Conservation (phyloP, 2,888 invertebrate species). For the Hydropsyche betteni region DNA sequence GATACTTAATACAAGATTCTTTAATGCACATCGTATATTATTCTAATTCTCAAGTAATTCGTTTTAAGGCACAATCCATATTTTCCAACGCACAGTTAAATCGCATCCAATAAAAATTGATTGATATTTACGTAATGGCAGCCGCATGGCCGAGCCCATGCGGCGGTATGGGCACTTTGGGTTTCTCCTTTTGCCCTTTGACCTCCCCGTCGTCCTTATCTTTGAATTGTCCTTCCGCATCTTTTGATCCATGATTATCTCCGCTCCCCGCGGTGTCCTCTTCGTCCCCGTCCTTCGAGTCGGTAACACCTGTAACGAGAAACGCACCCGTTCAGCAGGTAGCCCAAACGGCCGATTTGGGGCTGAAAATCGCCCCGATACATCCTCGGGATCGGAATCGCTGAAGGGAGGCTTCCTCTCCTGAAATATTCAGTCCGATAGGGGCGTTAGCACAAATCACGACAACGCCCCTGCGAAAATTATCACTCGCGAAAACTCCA, state of each 20-base stretch:
- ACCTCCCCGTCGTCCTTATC: conserved; percentile 59
- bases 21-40: too few species aligned
- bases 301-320: conserved; percentile 59
- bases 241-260: conserved; percentile 54
- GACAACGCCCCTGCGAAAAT: too few species aligned
- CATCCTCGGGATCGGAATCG: too few species aligned
- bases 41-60: too few species aligned
- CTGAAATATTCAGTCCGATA: not conserved
- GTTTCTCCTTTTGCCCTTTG: conserved; percentile 53
- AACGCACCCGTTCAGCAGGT: not conserved
- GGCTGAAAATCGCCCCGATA: not conserved
- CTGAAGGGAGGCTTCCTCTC: not conserved
- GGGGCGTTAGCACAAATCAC: too few species aligned
- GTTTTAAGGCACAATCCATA: too few species aligned
- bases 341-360: not conserved
- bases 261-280: conserved; percentile 57
- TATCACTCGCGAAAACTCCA: too few species aligned
- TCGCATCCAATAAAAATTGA: not conserved
- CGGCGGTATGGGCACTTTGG: conserved; percentile 45
- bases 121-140: conserved; percentile 41
- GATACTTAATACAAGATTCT: too few species aligned
- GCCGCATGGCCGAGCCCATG: conserved; percentile 48
- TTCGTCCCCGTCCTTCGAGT: conserved; percentile 62
- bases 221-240: conserved; percentile 53
- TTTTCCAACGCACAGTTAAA: not conserved